Evolutionary conservation across 2,113 vertebrate genomes (phyloP), one percentile per base, ranked within the genome.

Genomic region (Ranitomeya variabilis): DNA sequence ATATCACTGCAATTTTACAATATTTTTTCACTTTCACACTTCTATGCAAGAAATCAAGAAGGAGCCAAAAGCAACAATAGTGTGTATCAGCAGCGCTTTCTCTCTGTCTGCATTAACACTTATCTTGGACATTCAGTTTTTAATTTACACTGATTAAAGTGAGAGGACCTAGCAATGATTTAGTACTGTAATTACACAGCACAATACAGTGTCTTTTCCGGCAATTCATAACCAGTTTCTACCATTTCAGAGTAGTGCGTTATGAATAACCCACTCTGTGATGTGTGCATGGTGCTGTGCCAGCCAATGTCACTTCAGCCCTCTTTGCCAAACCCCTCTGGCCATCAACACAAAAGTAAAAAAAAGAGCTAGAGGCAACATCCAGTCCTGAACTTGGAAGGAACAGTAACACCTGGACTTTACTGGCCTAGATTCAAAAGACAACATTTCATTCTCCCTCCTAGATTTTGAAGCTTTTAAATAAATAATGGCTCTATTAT

Each of bases 351-450:
- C 73, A 78, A 77, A 77, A 77, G 71, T 51, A 37, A 80, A 86
- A 62, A 31, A 79, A 67, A 69, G 37, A 71, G 77, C 86, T 57
- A 12, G 62, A 80, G 86, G 62, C 60, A 10, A 57, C 21, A 57
- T 71, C 23, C 77, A 87, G 77, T 57, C n/a, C 78, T 21, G 69
- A 59, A 37, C 37, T 57, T 71, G 64, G 86, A 80, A 87, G 26
- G 52, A 87, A 80, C 86, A 87, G 14, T 69, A 87, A 57, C 77
- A 87, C 64, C 86, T 87, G 60, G 77, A 80, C 77, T 66, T 51
- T 45, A 69, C 77, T 80, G 86, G 86, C 77, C 26, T 14, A 4
- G 52, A 80, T n/a, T 69, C 77, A 80, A 67, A 45, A 80, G 64
- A 6, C 86, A 71, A 31, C 45, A 18, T 81, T 81, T 71, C 16